phyloP scores from a whole-genome alignment of 2,113 vertebrate genomes.

The Chaenogobius annularis region DNA sequence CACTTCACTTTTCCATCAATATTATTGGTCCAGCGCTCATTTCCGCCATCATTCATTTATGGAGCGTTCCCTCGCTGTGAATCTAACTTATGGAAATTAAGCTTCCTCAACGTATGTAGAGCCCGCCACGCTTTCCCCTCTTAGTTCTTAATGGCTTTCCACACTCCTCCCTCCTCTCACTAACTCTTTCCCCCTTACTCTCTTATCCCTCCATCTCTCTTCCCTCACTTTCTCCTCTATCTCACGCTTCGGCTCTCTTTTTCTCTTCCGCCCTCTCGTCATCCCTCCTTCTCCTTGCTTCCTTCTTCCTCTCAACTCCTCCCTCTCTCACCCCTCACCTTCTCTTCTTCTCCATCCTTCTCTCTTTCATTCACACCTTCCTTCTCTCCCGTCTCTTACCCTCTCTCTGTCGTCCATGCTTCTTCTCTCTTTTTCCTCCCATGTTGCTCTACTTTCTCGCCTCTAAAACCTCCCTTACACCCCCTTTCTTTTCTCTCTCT shows the following conservation, averaged over 20 bases:
- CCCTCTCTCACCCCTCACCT: too few species aligned
- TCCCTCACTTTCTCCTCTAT: not conserved
- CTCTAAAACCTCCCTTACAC: not conserved
- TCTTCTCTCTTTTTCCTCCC: not conserved
- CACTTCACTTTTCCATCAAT: conserved; percentile 8
- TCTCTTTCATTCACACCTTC: not conserved
- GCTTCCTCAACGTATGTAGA: not conserved
- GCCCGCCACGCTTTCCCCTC: not conserved
- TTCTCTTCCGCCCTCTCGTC: not conserved
- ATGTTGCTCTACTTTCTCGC: too few species aligned
- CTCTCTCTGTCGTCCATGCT: too few species aligned
- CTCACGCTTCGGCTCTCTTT: not conserved
- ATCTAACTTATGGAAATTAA: conserved; percentile 7
- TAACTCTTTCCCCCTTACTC: not conserved
- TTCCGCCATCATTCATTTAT: conserved; percentile 13
- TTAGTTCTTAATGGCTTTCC: conserved; percentile 18
- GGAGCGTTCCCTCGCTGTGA: not conserved
- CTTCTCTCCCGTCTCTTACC: not conserved
- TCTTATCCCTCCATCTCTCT: not conserved
- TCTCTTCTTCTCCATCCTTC: too few species aligned
- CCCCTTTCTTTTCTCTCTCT: too few species aligned
- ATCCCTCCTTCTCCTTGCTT: too few species aligned
- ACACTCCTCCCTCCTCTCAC: not conserved
- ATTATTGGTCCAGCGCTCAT: not conserved
- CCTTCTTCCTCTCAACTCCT: too few species aligned